Percentiles rank a stretch among this genome's conserved stretches.
Evolutionary conservation across 2,888 invertebrate genomes (phyloP).

Genomic region (Yponomeuta evonymella): DNA sequence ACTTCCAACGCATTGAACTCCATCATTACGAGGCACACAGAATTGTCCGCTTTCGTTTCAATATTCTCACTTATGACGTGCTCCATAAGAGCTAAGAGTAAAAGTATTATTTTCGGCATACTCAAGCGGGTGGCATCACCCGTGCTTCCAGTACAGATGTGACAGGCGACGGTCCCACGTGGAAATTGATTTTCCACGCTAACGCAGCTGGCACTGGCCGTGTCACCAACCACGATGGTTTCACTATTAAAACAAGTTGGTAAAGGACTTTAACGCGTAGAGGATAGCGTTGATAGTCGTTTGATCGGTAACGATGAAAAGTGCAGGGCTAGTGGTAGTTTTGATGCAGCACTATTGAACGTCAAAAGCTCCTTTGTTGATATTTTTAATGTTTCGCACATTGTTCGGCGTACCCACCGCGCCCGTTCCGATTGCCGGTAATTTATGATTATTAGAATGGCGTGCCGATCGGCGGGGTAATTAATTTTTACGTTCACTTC

Average conservation of each 20-base stretch:
- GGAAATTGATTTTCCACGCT: slow-evolving; percentile 75
- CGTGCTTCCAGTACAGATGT: slow-evolving; percentile 66
- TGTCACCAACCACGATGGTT: slow-evolving; percentile 24
- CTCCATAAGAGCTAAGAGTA: background rate
- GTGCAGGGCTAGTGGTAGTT: slow-evolving; percentile 29
- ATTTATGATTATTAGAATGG: slow-evolving; percentile 73
- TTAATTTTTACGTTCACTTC: slow-evolving; percentile 62
- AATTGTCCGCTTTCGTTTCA: too few species aligned
- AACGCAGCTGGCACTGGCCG: slow-evolving; percentile 71
- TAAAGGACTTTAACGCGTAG: slow-evolving; percentile 26
- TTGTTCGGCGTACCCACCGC: slow-evolving; percentile 69
- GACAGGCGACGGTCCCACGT: slow-evolving; percentile 72
- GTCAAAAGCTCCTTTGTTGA: slow-evolving; percentile 75
- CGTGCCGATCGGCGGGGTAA: slow-evolving; percentile 64
- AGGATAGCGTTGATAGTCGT: slow-evolving; percentile 32
- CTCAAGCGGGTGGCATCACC: slow-evolving; percentile 28
- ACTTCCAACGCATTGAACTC: too few species aligned
- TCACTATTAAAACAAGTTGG: slow-evolving; percentile 30
- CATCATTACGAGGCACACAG: too few species aligned
- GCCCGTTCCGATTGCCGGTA: slow-evolving; percentile 70
- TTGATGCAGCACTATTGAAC: slow-evolving; percentile 62
- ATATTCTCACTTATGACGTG: background rate
- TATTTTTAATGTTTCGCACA: slow-evolving; percentile 77
- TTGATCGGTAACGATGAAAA: slow-evolving; percentile 14
- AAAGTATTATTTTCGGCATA: slow-evolving; percentile 9